Percentiles rank a stretch among this genome's conserved stretches.
Conservation (phyloP, 2,113 vertebrate species). For the Cheirogaleus medius region DNA sequence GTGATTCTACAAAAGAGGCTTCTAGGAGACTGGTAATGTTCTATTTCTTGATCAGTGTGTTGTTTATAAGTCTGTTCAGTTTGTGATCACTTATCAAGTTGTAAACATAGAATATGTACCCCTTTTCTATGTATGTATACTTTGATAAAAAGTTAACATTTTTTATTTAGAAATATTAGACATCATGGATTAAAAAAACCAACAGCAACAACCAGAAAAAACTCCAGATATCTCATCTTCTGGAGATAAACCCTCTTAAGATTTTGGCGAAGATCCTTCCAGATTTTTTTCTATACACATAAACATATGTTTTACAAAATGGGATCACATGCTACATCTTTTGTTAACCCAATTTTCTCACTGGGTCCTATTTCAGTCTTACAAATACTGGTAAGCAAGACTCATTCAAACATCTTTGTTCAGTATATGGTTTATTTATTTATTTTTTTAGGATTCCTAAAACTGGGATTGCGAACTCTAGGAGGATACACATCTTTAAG, state of each 20-base stretch:
- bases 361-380: not conserved
- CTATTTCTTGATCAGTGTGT: not conserved
- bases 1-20: not conserved
- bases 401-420: not conserved
- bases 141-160: not conserved
- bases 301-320: not conserved
- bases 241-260: not conserved
- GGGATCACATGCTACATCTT: not conserved
- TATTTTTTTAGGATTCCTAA: not conserved
- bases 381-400: not conserved
- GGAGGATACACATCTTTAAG: not conserved
- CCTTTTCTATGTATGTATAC: not conserved
- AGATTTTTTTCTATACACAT: not conserved
- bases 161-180: conserved; percentile 11
- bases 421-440: not conserved
- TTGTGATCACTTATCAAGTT: not conserved
- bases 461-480: not conserved
- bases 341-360: not conserved
- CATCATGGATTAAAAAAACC: not conserved
- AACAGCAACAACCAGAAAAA: not conserved
- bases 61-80: not conserved
- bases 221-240: not conserved
- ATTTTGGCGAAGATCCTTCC: not conserved
- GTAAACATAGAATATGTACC: not conserved
- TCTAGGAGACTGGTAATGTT: not conserved